Evolutionary conservation across 2,888 invertebrate species (phyloP).

Genomic region (Plagodis pulveraria): DNA sequence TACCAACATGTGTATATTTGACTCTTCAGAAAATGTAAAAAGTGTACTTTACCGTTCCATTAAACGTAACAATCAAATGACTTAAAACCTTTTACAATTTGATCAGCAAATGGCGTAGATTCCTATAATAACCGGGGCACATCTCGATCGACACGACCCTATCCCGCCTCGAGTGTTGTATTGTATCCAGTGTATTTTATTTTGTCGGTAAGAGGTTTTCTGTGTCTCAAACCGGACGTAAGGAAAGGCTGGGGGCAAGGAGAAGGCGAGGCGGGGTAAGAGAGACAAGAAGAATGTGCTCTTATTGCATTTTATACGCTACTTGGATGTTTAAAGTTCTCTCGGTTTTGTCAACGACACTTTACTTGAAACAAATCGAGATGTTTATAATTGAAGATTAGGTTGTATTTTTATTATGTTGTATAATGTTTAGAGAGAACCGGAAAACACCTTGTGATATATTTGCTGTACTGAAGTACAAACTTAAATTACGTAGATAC

Average conservation of each 20-base stretch:
- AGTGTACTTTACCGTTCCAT: constrained; percentile 2
- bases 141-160: constrained; percentile 16
- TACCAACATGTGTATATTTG: neutral
- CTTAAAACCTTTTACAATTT: constrained; percentile 24
- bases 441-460: too few species aligned
- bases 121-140: constrained; percentile 15
- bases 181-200: constrained; percentile 44
- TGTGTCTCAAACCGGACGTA: constrained; percentile 49
- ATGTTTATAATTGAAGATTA: too few species aligned
- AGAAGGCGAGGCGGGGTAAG: constrained; percentile 16
- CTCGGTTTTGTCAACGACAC: constrained; percentile 36
- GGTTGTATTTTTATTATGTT: too few species aligned
- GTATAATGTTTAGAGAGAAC: too few species aligned
- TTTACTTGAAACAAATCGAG: constrained; percentile 43
- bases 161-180: constrained; percentile 23
- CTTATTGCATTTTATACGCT: constrained; percentile 35
- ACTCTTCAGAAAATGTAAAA: neutral
- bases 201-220: constrained; percentile 63
- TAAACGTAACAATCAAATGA: constrained; percentile 8
- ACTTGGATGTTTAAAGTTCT: constrained; percentile 23
- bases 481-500: too few species aligned
- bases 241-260: constrained; percentile 16
- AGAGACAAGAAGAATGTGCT: constrained; percentile 37
- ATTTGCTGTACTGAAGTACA: too few species aligned
- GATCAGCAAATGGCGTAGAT: constrained; percentile 9